Conservation (phyloP, 1,140 invertebrate species). For the Ectropis grisescens region DNA sequence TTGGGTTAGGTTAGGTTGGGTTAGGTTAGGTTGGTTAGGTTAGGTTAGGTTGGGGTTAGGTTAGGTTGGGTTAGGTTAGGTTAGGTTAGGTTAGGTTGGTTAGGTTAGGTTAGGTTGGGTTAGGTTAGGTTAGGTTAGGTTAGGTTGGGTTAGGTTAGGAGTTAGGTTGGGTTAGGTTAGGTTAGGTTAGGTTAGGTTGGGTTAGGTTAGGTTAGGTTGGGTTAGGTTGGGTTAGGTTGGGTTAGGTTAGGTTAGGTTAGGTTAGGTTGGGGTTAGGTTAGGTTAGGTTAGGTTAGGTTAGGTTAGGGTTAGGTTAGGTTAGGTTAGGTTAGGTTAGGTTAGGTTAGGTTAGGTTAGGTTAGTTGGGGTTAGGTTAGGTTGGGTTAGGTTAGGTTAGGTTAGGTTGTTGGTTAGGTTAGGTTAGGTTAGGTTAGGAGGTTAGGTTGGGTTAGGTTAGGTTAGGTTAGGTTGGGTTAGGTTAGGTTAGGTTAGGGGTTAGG, state of each 20-base stretch:
- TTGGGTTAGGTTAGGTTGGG: conserved; percentile 32
- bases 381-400: conserved; percentile 3
- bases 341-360: conserved; percentile 2
- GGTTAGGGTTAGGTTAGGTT: no score
- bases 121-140: conserved; percentile 2
- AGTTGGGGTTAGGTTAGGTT: conserved; percentile 1
- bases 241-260: neutral
- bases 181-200: conserved; percentile 14
- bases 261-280: neutral
- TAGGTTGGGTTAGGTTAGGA: conserved; percentile 14
- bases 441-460: conserved; percentile 6
- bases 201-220: conserved; percentile 19
- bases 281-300: conserved; percentile 1
- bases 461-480: conserved; percentile 6
- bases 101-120: neutral
- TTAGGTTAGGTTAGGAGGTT: no score
- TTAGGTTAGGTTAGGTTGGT: conserved; percentile 19
- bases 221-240: conserved; percentile 16
- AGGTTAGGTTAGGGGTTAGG: no score
- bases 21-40: conserved; percentile 18
- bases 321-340: conserved; percentile 1
- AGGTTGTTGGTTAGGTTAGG: conserved; percentile 4
- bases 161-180: no score
- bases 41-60: no score
- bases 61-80: conserved; percentile 23